Percentiles rank a stretch among this genome's conserved stretches.
These are phyloP conservation scores for Apis dorsata DNA, from an alignment of 1,140 invertebrate genomes.

Conservation along the genomic window DNA sequence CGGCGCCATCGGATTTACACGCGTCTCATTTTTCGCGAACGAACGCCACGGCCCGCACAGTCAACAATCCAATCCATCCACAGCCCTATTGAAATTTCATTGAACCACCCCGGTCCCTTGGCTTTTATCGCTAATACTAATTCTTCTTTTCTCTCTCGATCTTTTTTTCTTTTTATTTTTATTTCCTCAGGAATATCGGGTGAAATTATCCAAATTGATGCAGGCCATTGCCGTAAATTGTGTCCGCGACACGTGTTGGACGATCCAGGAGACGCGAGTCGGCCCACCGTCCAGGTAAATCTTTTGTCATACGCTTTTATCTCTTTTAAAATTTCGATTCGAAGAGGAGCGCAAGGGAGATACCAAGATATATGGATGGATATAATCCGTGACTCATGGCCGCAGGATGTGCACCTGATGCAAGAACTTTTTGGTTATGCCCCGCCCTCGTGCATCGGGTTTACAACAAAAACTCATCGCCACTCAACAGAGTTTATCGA, in stretches of 20 bases:
- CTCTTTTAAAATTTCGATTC: not conserved
- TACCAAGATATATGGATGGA: not conserved
- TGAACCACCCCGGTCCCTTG: not conserved
- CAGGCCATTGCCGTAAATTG: slow-evolving; percentile 74
- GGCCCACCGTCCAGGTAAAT: slow-evolving; percentile 75
- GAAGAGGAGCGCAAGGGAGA: not conserved
- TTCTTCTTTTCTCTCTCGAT: too few species aligned
- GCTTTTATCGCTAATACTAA: not conserved
- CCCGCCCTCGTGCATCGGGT: not conserved
- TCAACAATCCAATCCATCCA: not conserved
- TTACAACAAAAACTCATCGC: slow-evolving; percentile 4
- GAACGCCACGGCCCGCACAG: not conserved
- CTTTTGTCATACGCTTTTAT: not conserved
- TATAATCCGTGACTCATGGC: slow-evolving; percentile 36
- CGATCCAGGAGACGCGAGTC: slow-evolving; percentile 76
- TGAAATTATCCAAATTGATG: slow-evolving; percentile 74
- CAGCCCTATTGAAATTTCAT: slow-evolving; percentile 12
- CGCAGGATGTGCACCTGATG: slow-evolving; percentile 36
- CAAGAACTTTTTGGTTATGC: slow-evolving; percentile 21
- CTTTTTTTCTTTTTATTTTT: not conserved
- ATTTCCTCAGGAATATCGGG: slow-evolving; percentile 72
- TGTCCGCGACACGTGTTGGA: slow-evolving; percentile 74
- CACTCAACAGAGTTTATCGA: slow-evolving; percentile 13
- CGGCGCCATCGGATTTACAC: slow-evolving; percentile 45
- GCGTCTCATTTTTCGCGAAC: slow-evolving; percentile 21